Conservation (phyloP, 1,140 invertebrate genomes). For the Leptinotarsa texana region DNA sequence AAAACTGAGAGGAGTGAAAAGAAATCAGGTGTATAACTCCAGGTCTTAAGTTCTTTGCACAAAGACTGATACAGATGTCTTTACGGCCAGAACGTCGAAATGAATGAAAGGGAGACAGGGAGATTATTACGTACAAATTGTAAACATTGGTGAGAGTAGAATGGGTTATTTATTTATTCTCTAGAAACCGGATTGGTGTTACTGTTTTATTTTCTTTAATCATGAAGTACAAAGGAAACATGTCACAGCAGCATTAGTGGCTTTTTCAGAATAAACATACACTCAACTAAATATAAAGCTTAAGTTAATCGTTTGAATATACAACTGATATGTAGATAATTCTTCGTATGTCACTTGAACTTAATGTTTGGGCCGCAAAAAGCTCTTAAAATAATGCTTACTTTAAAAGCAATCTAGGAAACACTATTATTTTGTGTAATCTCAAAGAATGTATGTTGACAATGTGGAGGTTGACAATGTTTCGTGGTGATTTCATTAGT, state of each 20-base stretch:
- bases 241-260: neutral
- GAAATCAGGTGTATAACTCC: conserved; percentile 1
- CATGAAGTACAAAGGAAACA: neutral
- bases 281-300: neutral
- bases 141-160: neutral
- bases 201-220: neutral
- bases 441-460: too few relatives aligned
- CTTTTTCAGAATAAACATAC: neutral
- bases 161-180: neutral
- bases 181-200: neutral
- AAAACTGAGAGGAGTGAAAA: neutral
- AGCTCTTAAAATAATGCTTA: too few relatives aligned
- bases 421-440: too few relatives aligned
- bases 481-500: too few relatives aligned
- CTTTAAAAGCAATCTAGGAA: too few relatives aligned
- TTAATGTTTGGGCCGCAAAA: too few relatives aligned
- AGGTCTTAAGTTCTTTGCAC: conserved; percentile 2
- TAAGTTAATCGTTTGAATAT: neutral
- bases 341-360: neutral
- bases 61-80: neutral
- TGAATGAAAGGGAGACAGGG: neutral
- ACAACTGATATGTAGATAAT: neutral
- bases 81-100: neutral
- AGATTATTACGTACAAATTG: conserved; percentile 8
- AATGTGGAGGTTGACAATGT: too few relatives aligned